These are phyloP conservation scores for Neelides folsomi DNA, from an alignment of 2,888 invertebrate species.

Conservation along the genomic window DNA sequence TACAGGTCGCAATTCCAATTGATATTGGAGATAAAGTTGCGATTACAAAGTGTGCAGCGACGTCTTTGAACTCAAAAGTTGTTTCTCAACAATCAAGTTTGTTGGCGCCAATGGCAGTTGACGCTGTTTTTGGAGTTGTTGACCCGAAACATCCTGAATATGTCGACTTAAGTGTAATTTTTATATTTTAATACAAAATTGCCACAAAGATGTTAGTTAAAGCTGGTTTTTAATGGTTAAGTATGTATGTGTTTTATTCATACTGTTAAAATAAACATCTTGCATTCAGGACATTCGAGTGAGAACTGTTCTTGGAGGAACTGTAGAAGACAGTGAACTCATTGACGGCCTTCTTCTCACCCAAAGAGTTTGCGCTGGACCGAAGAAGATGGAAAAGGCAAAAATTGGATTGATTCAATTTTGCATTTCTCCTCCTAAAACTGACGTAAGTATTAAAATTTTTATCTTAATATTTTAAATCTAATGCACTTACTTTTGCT, in stretches of 20 bases:
- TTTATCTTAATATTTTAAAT: too few relatives aligned
- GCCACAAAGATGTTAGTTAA: neutral
- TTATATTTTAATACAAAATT: neutral
- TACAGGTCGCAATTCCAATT: slow-evolving; percentile 20
- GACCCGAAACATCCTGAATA: slow-evolving; percentile 57
- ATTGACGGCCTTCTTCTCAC: slow-evolving; percentile 91
- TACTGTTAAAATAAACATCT: too few relatives aligned
- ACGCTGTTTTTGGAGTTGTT: slow-evolving; percentile 79
- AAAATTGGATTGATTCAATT: slow-evolving; percentile 98
- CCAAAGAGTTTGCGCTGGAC: slow-evolving; percentile 78
- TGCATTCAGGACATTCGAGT: slow-evolving; percentile 71
- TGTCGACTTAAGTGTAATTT: slow-evolving; percentile 66
- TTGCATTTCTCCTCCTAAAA: slow-evolving; percentile 98
- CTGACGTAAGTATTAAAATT: slow-evolving; percentile 60
- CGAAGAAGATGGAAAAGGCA: slow-evolving; percentile 87
- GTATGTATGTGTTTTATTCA: neutral
- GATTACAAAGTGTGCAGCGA: slow-evolving; percentile 87
- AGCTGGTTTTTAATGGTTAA: neutral
- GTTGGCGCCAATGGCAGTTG: slow-evolving; percentile 91
- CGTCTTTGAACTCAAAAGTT: slow-evolving; percentile 95
- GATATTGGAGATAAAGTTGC: slow-evolving; percentile 45
- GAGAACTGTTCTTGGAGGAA: slow-evolving; percentile 91
- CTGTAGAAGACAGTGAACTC: slow-evolving; percentile 92
- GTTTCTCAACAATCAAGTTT: slow-evolving; percentile 95
- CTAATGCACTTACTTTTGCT: too few relatives aligned